These are phyloP conservation scores for Agrilus mali DNA, from an alignment of 2,888 invertebrate species.

Conservation along the genomic window DNA sequence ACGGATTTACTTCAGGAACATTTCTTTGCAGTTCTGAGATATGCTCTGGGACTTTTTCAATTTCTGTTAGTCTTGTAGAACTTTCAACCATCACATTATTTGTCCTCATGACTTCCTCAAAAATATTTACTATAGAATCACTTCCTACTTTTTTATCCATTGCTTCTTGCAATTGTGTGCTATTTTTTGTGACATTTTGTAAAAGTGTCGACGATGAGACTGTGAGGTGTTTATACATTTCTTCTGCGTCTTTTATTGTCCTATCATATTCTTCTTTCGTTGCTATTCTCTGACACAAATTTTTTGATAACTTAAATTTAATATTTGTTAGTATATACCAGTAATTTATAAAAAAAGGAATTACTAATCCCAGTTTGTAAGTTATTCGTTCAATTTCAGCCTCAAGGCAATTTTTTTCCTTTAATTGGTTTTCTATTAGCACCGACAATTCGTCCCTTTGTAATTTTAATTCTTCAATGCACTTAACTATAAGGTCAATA, in stretches of 20 bases:
- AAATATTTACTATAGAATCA: neutral
- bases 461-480: conserved; percentile 18
- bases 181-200: conserved; percentile 18
- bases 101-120: neutral
- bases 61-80: no score
- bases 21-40: no score
- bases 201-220: conserved; percentile 20
- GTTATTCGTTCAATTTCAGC: conserved; percentile 25
- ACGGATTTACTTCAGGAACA: no score
- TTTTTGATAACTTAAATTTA: conserved; percentile 19
- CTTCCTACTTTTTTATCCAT: conserved; percentile 27
- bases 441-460: conserved; percentile 23
- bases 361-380: conserved; percentile 26
- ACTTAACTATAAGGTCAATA: conserved; percentile 24
- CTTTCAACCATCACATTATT: no score
- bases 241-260: conserved; percentile 24
- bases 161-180: conserved; percentile 19
- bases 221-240: conserved; percentile 21
- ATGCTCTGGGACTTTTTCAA: no score
- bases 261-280: conserved; percentile 24
- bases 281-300: conserved; percentile 22
- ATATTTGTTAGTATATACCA: neutral
- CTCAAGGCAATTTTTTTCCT: conserved; percentile 22
- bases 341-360: conserved; percentile 2
- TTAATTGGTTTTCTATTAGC: conserved; percentile 24